phyloP scores from a whole-genome alignment of 2,113 vertebrate genomes.

The Hemichromis elongatus region DNA sequence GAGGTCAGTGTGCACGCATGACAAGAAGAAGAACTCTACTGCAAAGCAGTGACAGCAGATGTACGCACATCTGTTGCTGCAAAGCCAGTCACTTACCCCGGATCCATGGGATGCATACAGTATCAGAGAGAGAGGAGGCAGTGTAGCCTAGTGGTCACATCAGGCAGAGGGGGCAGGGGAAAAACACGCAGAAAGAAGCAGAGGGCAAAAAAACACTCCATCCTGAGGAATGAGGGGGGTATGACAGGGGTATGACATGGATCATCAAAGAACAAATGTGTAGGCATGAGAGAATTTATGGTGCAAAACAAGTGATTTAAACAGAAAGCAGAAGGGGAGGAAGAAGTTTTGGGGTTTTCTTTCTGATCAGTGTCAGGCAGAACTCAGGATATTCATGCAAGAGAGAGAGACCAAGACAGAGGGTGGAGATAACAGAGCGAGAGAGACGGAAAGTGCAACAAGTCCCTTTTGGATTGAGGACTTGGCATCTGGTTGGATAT shows the following conservation, averaged over 20 bases:
- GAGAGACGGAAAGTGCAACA: slow-evolving; percentile 50
- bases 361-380: slow-evolving; percentile 40
- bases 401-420: background rate
- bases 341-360: background rate
- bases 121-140: slow-evolving; percentile 58
- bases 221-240: background rate
- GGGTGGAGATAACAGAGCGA: background rate
- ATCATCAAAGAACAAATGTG: slow-evolving; percentile 1
- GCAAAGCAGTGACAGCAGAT: slow-evolving; percentile 49
- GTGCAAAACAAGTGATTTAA: slow-evolving; percentile 21
- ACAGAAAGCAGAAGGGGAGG: background rate
- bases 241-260: background rate
- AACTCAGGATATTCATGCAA: background rate
- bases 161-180: slow-evolving; percentile 28
- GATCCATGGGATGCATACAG: slow-evolving; percentile 36
- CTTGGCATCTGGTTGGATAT: slow-evolving; percentile 48
- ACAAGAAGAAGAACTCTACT: slow-evolving; percentile 34
- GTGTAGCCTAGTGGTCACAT: slow-evolving; percentile 74
- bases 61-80: slow-evolving; percentile 68
- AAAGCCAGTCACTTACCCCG: slow-evolving; percentile 57
- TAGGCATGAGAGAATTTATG: slow-evolving; percentile 6
- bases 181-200: background rate
- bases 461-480: slow-evolving; percentile 59
- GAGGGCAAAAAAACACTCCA: background rate
- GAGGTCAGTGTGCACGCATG: slow-evolving; percentile 47